Conservation (phyloP, 2,888 invertebrate genomes). For the Amaurobius ferox region DNA sequence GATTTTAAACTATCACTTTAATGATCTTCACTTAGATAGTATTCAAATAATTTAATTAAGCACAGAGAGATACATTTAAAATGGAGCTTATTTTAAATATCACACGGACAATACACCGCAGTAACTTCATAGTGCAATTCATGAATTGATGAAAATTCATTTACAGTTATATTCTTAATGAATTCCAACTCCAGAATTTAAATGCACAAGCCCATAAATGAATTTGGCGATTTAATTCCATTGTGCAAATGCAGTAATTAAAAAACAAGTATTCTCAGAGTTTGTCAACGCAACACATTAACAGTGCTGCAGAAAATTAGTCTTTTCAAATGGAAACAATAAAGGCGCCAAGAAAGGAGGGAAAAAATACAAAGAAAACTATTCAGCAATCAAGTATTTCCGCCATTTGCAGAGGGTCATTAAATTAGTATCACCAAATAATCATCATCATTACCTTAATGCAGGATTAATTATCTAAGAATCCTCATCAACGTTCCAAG, state of each 20-base stretch:
- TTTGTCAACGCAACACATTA: constrained; percentile 12
- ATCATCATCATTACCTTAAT: constrained; percentile 69
- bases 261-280: not conserved
- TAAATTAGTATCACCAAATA: constrained; percentile 61
- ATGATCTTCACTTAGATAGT: no score
- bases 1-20: no score
- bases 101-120: no score
- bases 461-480: constrained; percentile 58
- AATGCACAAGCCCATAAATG: not conserved
- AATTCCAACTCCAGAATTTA: not conserved
- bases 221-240: not conserved
- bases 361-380: constrained; percentile 33
- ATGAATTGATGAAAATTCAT: no score
- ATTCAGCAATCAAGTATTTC: constrained; percentile 26
- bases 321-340: constrained; percentile 29
- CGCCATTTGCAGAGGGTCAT: constrained; percentile 42
- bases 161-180: not conserved
- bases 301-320: constrained; percentile 43
- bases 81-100: no score
- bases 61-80: no score
- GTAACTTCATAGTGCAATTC: no score
- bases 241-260: not conserved
- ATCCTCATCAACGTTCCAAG: constrained; percentile 19
- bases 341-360: not conserved
- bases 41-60: no score